phyloP scores from a whole-genome alignment of 2,113 vertebrate genomes.

The Nannospalax galili region DNA sequence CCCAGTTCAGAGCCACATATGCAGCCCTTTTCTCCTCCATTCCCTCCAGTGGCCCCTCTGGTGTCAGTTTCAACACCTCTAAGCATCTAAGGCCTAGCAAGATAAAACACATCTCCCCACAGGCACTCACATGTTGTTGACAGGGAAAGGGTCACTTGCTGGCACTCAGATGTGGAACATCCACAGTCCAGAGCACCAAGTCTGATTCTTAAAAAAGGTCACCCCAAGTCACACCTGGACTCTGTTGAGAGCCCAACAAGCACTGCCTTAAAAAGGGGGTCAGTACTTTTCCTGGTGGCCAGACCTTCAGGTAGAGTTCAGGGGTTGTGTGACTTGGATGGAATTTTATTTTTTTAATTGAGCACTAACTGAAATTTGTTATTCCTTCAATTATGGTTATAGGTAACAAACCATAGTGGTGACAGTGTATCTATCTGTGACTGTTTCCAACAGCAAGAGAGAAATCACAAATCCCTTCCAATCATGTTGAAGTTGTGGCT shows the following conservation, averaged over 20 bases:
- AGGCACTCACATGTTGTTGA: not conserved
- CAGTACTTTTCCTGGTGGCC: not conserved
- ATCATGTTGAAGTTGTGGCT: not conserved
- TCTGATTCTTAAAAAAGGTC: not conserved
- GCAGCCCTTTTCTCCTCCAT: not conserved
- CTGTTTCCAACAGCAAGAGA: not conserved
- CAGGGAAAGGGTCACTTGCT: fast-evolving
- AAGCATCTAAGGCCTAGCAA: not conserved
- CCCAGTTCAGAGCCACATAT: not conserved
- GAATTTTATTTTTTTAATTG: not conserved
- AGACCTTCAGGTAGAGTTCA: not conserved
- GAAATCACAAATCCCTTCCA: not conserved
- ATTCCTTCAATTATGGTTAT: not conserved
- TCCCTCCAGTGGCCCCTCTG: not conserved
- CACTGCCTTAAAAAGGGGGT: not conserved
- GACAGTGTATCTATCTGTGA: not conserved
- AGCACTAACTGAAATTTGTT: not conserved
- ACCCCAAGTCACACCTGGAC: fast-evolving
- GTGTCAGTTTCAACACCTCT: not conserved
- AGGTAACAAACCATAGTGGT: not conserved
- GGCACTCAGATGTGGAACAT: not conserved
- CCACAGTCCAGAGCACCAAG: not conserved
- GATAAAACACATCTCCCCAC: not conserved
- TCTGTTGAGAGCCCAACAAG: not conserved
- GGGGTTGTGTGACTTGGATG: not conserved